phyloP scores from a whole-genome alignment of 1,140 invertebrate species.

The Helicoverpa zea region DNA sequence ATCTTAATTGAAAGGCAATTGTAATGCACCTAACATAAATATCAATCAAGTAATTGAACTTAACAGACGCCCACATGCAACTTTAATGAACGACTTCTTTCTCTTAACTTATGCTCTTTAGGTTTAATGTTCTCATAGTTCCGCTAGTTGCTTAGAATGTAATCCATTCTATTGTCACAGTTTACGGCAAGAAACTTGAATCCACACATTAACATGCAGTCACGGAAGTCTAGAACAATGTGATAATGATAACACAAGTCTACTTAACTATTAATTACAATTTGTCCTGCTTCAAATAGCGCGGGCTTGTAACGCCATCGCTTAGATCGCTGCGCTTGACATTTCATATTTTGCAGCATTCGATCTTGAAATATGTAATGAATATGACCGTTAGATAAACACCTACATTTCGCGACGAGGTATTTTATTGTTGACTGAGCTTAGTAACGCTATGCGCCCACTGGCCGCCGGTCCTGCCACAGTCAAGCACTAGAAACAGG shows the following conservation, averaged over 20 bases:
- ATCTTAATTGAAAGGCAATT: conserved; percentile 75
- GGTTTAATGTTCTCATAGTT: background rate
- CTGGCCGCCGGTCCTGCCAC: conserved; percentile 15
- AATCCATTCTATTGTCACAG: conserved; percentile 35
- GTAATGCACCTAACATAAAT: conserved; percentile 69
- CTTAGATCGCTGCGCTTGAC: background rate
- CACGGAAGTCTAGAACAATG: conserved; percentile 43
- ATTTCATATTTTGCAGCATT: conserved; percentile 27
- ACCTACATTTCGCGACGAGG: conserved; percentile 36
- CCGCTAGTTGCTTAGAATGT: conserved; percentile 6
- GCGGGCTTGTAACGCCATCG: background rate
- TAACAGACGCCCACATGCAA: conserved; percentile 63
- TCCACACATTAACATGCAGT: conserved; percentile 37
- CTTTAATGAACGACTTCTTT: conserved; percentile 35
- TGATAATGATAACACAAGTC: conserved; percentile 11
- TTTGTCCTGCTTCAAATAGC: background rate
- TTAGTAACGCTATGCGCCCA: conserved; percentile 29
- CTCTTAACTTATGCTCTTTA: conserved; percentile 17
- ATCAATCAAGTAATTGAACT: conserved; percentile 70
- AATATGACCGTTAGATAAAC: conserved; percentile 46
- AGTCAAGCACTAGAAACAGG: conserved; percentile 59
- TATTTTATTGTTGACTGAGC: conserved; percentile 41
- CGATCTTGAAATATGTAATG: conserved; percentile 21
- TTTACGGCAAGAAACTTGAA: conserved; percentile 33
- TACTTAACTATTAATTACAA: background rate